Conservation (phyloP, 1,140 invertebrate genomes). For the Harlomillsia oculata region DNA sequence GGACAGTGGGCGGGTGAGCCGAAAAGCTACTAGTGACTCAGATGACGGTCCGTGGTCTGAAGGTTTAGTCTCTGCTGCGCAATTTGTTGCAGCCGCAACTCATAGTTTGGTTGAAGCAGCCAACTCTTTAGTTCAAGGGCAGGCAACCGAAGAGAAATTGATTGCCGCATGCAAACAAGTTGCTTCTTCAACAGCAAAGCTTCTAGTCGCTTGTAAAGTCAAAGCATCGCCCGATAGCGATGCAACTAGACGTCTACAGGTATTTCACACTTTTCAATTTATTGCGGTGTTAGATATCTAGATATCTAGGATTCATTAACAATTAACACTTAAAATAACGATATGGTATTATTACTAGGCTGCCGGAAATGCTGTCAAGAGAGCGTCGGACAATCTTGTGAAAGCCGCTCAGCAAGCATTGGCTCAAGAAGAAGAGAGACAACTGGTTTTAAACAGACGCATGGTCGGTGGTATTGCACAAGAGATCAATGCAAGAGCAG, state of each 20-base stretch:
- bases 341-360: constrained; percentile 44
- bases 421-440: constrained; percentile 77
- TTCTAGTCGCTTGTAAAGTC: constrained; percentile 95
- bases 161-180: constrained; percentile 96
- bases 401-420: constrained; percentile 86
- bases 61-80: constrained; percentile 89
- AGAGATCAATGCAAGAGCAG: constrained; percentile 67
- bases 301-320: neutral
- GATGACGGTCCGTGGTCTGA: constrained; percentile 99
- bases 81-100: constrained; percentile 80
- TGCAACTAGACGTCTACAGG: constrained; percentile 79
- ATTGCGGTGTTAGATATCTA: constrained; percentile 9
- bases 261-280: constrained; percentile 34
- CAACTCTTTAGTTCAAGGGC: constrained; percentile 90
- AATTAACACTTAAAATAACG: constrained; percentile 1
- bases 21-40: constrained; percentile 65
- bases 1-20: constrained; percentile 65
- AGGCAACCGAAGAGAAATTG: constrained; percentile 86
- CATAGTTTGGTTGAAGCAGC: constrained; percentile 90
- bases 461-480: constrained; percentile 91
- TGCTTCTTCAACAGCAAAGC: constrained; percentile 89
- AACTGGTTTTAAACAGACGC: constrained; percentile 73
- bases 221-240: constrained; percentile 93
- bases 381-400: constrained; percentile 94
- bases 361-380: constrained; percentile 93